A percentile compares a stretch with the other conserved stretches of the same genome.
phyloP scores from a whole-genome alignment of 2,888 invertebrate species.

The Pristionchus exspectatus region DNA sequence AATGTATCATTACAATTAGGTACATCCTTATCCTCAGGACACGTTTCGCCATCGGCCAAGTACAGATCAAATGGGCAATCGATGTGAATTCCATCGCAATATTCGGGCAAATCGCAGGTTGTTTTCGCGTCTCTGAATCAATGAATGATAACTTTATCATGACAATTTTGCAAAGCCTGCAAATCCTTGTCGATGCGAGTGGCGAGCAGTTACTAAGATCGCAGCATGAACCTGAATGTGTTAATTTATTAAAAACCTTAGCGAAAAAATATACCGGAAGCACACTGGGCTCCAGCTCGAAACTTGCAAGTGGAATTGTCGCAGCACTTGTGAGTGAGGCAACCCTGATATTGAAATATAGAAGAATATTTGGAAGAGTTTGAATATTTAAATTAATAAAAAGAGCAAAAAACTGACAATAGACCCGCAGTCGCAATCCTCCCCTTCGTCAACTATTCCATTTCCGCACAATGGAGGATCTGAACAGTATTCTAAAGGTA shows the following conservation, averaged over 20 bases:
- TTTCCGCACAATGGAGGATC: neutral
- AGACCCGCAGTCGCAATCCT: neutral
- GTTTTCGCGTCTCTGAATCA: neutral
- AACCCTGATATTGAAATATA: neutral
- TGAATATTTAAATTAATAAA: neutral
- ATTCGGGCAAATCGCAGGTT: neutral
- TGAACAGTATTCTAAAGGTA: neutral
- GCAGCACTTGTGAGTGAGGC: neutral
- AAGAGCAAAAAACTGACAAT: neutral
- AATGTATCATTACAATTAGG: neutral
- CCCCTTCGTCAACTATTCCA: neutral
- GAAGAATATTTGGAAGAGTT: neutral
- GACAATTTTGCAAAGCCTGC: neutral
- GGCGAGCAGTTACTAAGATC: neutral
- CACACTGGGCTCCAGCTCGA: neutral
- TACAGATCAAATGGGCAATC: constrained; percentile 92
- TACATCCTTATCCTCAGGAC: constrained; percentile 83
- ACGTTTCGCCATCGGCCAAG: constrained; percentile 90
- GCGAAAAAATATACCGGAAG: neutral
- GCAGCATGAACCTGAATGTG: neutral
- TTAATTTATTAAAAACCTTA: too few species aligned
- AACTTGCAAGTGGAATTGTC: neutral
- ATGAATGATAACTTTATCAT: neutral
- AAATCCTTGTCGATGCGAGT: neutral
- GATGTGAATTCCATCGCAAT: constrained; percentile 92